Conservation (phyloP, 2,113 vertebrate species). For the Sminthopsis crassicaudata region DNA sequence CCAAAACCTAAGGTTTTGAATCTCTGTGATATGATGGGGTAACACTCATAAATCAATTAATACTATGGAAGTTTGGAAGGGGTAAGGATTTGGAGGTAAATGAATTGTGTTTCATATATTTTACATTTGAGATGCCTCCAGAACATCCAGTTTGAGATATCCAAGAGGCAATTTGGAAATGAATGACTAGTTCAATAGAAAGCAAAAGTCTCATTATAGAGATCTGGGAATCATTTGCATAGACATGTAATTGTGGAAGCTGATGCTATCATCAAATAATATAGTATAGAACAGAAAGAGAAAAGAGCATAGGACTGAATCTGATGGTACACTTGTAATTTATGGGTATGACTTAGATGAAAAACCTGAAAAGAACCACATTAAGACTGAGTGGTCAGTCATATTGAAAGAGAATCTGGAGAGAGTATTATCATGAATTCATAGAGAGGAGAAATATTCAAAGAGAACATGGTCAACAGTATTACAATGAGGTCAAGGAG, state of each 20-base stretch:
- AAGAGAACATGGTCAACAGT: not conserved
- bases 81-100: no score
- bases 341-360: not conserved
- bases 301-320: not conserved
- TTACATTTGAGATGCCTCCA: no score
- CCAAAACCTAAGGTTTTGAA: no score
- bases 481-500: not conserved
- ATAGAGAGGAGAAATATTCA: not conserved
- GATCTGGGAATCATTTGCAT: not conserved
- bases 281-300: not conserved
- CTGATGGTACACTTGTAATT: not conserved
- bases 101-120: no score
- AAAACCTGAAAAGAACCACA: not conserved
- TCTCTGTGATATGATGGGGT: no score
- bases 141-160: not conserved
- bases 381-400: not conserved
- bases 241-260: not conserved
- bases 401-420: not conserved
- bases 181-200: not conserved
- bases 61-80: no score
- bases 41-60: no score
- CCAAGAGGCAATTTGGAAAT: not conserved
- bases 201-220: not conserved
- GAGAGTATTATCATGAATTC: not conserved
- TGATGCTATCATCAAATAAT: not conserved